A percentile compares a stretch with the other conserved stretches of the same genome.
These are phyloP conservation scores for Aleiodes leptofemur DNA, from an alignment of 2,888 invertebrate genomes.

Conservation along the genomic window DNA sequence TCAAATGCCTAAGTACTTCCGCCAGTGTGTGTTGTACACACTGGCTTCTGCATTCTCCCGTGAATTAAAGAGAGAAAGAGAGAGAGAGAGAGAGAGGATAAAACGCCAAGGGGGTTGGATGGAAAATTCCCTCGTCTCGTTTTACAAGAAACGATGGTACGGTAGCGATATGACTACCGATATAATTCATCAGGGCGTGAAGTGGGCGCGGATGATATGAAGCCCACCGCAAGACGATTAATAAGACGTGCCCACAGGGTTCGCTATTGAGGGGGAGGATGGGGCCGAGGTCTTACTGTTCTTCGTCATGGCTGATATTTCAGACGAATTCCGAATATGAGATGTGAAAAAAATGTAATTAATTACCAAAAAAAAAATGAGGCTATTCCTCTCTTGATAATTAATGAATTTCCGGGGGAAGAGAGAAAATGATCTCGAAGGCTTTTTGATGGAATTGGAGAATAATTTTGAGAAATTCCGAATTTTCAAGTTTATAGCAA, in stretches of 20 bases:
- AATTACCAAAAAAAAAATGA: background rate
- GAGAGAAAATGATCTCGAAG: too few species aligned
- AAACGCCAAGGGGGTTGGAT: conserved; percentile 21
- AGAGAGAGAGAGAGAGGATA: too few species aligned
- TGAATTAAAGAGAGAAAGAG: too few species aligned
- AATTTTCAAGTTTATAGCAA: too few species aligned
- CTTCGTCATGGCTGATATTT: too few species aligned
- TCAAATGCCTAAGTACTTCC: conserved; percentile 45
- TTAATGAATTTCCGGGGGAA: too few species aligned
- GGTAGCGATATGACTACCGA: conserved; percentile 41
- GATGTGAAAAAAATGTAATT: conserved; percentile 5
- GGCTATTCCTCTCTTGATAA: too few species aligned
- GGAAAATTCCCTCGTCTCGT: conserved; percentile 40
- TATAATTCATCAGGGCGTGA: conserved; percentile 45
- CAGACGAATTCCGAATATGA: background rate
- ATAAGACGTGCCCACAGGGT: conserved; percentile 26
- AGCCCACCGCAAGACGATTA: conserved; percentile 34
- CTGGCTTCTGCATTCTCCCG: background rate
- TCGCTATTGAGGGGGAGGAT: background rate
- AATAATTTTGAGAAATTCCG: too few species aligned
- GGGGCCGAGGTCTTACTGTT: background rate
- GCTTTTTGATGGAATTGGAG: too few species aligned
- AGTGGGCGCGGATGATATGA: conserved; percentile 31
- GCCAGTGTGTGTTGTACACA: conserved; percentile 22
- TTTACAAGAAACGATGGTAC: conserved; percentile 42